Evolutionary conservation across 2,113 vertebrate species (phyloP), one percentile per base, ranked within the genome.

Genomic region (Salvelinus sp.): DNA sequence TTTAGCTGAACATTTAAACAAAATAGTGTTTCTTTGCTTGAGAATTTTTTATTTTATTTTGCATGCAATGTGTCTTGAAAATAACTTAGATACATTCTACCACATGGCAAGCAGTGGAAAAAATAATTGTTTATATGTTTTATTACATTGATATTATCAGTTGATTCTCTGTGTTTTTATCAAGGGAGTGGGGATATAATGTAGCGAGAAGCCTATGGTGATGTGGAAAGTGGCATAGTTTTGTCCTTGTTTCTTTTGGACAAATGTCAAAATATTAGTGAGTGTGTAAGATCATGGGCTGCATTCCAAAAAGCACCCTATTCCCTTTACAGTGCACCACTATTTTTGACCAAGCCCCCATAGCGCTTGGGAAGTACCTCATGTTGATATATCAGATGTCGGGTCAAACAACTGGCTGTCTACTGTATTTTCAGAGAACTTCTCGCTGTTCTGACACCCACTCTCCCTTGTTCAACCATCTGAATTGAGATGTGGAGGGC

Each of bases 1-100:
- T 93, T 93, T 92, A 95, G 92, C 94, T 92, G 92, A 95, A 93
- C 90, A 90, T 91, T 86, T 90, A 12, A 44, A 44, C 38, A 12
- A 44, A 44, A 12, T 44, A 87, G 90, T 93, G 88, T 89, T 91
- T 89, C 75, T 91, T 90, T 90, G 79, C 84, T 79, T 73, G 72
- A 80, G 78, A 87, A 83, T 76, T 81, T 80, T 80, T 85, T 80
- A 88, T 88, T 80, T 82, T 33, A 6, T 91, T 90, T 90, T 94
- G 94, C 94, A 95, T 94, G 93, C 92, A 90, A 88, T 75, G 86
- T 90, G 87, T 92, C 86, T 88, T 91, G 89, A 86, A 87, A 92
- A 88, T 87, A 87, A 86, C 87, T 87, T 82, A 84, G 87, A 88
- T 86, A 87, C 74, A 76, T 87, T 86, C 72, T 76, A 88, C 84